Evolutionary conservation across 2,888 invertebrate species (phyloP).

Genomic region (Bibio marci): DNA sequence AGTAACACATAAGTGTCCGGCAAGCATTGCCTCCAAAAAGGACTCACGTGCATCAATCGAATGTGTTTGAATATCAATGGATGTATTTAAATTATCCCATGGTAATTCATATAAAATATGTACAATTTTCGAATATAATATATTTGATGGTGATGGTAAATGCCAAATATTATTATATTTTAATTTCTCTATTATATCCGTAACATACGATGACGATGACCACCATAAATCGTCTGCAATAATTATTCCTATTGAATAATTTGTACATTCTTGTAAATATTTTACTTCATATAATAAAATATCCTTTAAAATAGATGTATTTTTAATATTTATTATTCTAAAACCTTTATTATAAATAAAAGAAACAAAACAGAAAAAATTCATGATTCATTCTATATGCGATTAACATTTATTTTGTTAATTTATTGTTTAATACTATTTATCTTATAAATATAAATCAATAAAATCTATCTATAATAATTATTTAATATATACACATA

Average conservation of each 20-base stretch:
- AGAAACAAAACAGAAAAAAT: too few relatives aligned
- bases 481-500: conserved; percentile 8
- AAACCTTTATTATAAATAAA: not conserved
- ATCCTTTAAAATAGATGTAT: conserved; percentile 16
- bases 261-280: conserved; percentile 24
- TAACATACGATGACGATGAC: too few relatives aligned
- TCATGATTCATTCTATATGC: too few relatives aligned
- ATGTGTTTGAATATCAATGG: conserved; percentile 25
- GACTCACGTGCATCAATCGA: conserved; percentile 23
- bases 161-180: conserved; percentile 29
- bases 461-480: too few relatives aligned
- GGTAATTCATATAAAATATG: conserved; percentile 28
- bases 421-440: too few relatives aligned
- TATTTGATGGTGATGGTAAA: conserved; percentile 18
- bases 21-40: conserved; percentile 24
- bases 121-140: conserved; percentile 24
- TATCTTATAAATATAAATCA: too few relatives aligned
- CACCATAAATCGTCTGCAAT: conserved; percentile 19
- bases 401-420: too few relatives aligned
- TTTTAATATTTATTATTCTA: not conserved
- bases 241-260: conserved; percentile 24
- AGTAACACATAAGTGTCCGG: conserved; percentile 27
- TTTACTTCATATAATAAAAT: conserved; percentile 26
- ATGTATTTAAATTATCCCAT: conserved; percentile 26
- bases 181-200: too few relatives aligned